Evolutionary conservation across 2,113 vertebrate genomes (phyloP), one percentile per base, ranked within the genome.

Genomic region (Lepisosteus oculatus): DNA sequence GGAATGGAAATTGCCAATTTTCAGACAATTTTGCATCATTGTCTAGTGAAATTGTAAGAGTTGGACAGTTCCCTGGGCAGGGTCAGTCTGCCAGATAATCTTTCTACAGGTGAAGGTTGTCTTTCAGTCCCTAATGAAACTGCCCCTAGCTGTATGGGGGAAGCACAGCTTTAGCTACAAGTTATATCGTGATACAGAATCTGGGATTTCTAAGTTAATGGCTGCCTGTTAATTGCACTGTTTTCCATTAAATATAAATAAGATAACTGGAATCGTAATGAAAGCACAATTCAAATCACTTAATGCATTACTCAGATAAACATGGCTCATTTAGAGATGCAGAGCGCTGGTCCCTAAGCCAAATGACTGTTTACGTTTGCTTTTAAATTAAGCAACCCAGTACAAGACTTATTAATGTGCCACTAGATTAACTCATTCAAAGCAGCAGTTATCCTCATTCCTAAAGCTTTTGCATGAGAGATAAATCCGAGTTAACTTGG

Each of bases 351-450:
- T 71, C 79, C 78, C 64, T 80, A n/a, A 80, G 72, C 79, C 80
- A 81, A 85, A 85, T 86, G 83, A 88, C 89, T 90, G 87, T 84
- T 92, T 85, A 90, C 88, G 79, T 80, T 85, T 80, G 78, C 74
- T 80, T 85, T 80, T 82, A 80, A 81, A 83, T 85, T 80, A 74
- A 82, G 77, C 74, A 79, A 79, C 81, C 77, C 74, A 77, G 77
- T 76, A 78, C 76, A 84, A 82, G 77, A 79, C 79, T 84, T 78
- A 79, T 82, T 85, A 84, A 54, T 67, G 73, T 69, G 70, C 77
- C 73, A 69, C 78, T 78, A 79, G 79, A 85, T 85, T 83, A 85
- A 85, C 79, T 80, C 74, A 62, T 78, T 77, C 75, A 43, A 74
- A 77, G 73, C 56, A 75, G 70, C 47, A 66, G 70, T 78, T 83